Evolutionary conservation across 2,888 invertebrate species (phyloP).

Genomic region (Hydraecia micacea): DNA sequence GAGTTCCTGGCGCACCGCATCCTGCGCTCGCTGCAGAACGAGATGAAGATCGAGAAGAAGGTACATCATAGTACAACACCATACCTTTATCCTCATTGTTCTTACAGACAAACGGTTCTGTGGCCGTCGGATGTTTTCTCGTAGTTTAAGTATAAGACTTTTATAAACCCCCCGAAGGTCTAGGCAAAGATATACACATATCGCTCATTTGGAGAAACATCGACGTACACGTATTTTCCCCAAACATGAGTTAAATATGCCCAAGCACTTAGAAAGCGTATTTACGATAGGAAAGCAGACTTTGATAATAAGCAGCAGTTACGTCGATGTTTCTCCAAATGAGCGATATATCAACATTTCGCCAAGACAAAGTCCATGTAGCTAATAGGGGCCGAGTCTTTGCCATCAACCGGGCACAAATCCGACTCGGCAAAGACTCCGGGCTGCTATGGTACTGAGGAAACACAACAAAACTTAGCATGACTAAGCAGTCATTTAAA

Average conservation of each 20-base stretch:
- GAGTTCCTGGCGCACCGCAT: slow-evolving; percentile 81
- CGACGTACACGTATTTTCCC: no score
- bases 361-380: no score
- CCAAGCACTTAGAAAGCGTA: no score
- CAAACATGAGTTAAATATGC: no score
- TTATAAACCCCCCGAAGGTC: background rate
- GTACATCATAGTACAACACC: slow-evolving; percentile 57
- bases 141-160: background rate
- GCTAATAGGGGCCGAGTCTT: no score
- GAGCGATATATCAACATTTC: no score
- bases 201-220: no score
- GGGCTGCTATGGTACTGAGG: background rate
- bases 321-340: no score
- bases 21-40: slow-evolving; percentile 72
- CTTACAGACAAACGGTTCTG: background rate
- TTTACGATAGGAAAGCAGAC: no score
- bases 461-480: background rate
- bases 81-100: background rate
- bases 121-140: background rate
- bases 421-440: background rate
- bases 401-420: no score
- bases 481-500: background rate
- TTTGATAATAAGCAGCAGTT: no score
- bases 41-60: slow-evolving; percentile 79
- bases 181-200: background rate